These are phyloP conservation scores for Allacma fusca DNA, from an alignment of 2,888 invertebrate species.

Conservation along the genomic window DNA sequence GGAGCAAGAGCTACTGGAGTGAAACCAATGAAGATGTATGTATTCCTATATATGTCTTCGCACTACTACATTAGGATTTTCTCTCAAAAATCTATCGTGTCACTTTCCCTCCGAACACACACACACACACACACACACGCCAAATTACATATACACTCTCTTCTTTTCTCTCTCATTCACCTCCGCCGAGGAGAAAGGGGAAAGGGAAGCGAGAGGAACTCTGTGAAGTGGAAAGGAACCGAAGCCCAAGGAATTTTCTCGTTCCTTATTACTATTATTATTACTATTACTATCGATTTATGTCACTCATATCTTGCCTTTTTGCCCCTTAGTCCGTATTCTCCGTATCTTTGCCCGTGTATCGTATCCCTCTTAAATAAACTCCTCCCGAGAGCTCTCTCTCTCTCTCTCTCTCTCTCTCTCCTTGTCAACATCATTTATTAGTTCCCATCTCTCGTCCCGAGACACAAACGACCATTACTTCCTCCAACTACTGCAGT, in stretches of 20 bases:
- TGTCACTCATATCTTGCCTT: conserved; percentile 25
- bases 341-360: neutral
- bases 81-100: conserved; percentile 9
- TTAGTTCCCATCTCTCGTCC: conserved; percentile 1
- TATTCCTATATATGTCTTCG: neutral
- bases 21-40: conserved; percentile 19
- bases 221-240: conserved; percentile 9
- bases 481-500: neutral
- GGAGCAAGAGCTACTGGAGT: conserved; percentile 8
- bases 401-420: neutral
- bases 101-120: neutral
- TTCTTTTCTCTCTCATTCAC: neutral
- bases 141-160: neutral
- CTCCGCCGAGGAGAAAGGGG: neutral
- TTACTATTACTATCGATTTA: conserved; percentile 35
- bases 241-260: neutral
- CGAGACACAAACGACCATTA: neutral
- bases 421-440: neutral
- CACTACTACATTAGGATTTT: no score
- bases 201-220: neutral
- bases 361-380: neutral
- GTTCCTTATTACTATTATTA: neutral
- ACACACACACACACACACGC: neutral
- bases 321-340: neutral
- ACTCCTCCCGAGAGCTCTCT: neutral